phyloP scores from a whole-genome alignment of 2,113 vertebrate genomes.

The Maccullochella peelii region DNA sequence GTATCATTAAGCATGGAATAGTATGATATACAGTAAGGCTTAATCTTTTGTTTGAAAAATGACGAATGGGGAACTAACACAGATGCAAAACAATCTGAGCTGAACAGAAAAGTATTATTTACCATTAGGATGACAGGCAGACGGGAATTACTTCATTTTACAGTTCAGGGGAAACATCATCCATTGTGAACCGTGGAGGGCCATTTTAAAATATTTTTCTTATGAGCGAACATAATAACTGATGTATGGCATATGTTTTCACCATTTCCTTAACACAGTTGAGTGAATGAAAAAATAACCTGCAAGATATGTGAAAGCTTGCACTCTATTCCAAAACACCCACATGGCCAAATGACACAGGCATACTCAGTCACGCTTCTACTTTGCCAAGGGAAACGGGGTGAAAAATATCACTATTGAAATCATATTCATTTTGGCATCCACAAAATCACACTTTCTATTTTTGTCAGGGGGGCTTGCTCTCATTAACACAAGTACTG shows the following conservation, averaged over 20 bases:
- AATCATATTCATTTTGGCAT: conserved; percentile 64
- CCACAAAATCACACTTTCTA: conserved; percentile 44
- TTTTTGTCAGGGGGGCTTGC: conserved; percentile 45
- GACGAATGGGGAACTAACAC: not conserved
- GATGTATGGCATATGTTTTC: conserved; percentile 45
- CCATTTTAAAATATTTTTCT: conserved; percentile 30
- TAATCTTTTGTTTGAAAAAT: conserved; percentile 15
- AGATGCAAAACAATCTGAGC: conserved; percentile 3
- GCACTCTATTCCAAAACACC: conserved; percentile 62
- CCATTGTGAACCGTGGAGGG: conserved; percentile 8
- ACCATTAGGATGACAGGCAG: conserved; percentile 5
- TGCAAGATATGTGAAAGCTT: conserved; percentile 52
- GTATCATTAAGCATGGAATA: conserved; percentile 3
- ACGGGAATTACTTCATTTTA: conserved; percentile 29
- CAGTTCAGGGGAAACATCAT: conserved; percentile 18
- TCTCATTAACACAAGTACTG: conserved; percentile 55
- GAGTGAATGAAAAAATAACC: conserved; percentile 64
- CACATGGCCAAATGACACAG: conserved; percentile 66
- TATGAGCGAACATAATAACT: conserved; percentile 20
- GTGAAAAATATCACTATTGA: conserved; percentile 65
- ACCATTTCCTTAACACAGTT: conserved; percentile 53
- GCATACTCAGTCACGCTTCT: conserved; percentile 50
- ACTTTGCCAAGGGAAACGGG: conserved; percentile 63
- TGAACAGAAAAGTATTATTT: conserved; percentile 13
- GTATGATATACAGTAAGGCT: not conserved